Evolutionary conservation across 1,140 invertebrate species (phyloP), one percentile per base, ranked within the genome.

Genomic region (Drosophila saltans): DNA sequence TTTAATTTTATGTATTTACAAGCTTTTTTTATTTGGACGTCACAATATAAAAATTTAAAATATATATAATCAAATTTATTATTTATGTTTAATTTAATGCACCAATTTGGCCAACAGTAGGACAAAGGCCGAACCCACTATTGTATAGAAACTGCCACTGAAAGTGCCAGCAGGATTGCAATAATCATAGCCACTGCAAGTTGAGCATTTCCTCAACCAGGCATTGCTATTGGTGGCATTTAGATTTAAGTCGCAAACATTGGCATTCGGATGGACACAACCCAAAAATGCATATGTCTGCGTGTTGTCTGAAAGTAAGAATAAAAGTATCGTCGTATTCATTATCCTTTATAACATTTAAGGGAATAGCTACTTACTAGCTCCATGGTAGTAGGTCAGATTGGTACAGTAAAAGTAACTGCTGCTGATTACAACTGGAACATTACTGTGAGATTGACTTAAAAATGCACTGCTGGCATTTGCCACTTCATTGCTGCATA

Each of bases 131-230:
- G 83, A 71, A 1, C 55, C 72, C 8, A 77, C 5, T n/a, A 86
- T 82, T 2, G 76, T 80, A 21, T 70, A 78, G 26, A 41, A 28
- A 26, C 83, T 88, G 28, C 62, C 64, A 57, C 83, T 88, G 4
- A 70, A 80, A 16, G 73, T 83, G 24, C 65, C 80, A 3, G 83
- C 83, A 0, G 83, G 80, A 63, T 70, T 77, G 11, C 63, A 41
- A 66, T 78, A 85, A 4, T 71, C 64, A n/a, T 73, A 63, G 0
- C 1, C 11, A 30, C 39, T 36, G 63, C 83, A 86, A 0, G 30
- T 56, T 0, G 0, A 0, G 59, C 82, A 88, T 0, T 3, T 8
- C 24, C 4, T 61, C 0, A 0, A 0, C 58, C 66, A 81, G 2
- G 1, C 1, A 11, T 2, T 16, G 6, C 11, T 10, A 0, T 62